A percentile compares a stretch with the other conserved stretches of the same genome.
Conservation (phyloP, 2,888 invertebrate species). For the Vanessa cardui region DNA sequence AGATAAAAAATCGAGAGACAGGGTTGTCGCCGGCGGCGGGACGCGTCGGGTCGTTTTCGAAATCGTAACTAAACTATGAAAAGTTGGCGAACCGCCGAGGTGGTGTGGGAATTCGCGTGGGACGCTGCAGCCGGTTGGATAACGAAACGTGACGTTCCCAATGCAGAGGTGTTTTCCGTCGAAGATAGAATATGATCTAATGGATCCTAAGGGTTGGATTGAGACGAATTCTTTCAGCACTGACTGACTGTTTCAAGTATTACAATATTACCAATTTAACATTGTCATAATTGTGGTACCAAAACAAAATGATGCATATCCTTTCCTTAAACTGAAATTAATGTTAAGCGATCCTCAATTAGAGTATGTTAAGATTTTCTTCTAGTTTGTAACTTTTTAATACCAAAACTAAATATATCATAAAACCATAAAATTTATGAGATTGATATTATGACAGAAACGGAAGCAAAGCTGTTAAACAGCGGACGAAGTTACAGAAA, state of each 20-base stretch:
- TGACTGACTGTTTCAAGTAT: not conserved
- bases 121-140: slow-evolving; percentile 74
- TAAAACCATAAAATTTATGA: too few relatives aligned
- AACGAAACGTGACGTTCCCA: slow-evolving; percentile 70
- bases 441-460: too few relatives aligned
- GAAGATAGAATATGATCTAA: slow-evolving; percentile 60
- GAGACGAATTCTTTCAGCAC: not conserved
- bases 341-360: too few relatives aligned
- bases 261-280: not conserved
- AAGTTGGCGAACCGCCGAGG: slow-evolving; percentile 78
- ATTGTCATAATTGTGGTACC: too few relatives aligned
- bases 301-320: too few relatives aligned
- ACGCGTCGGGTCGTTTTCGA: slow-evolving; percentile 84
- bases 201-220: slow-evolving; percentile 13
- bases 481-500: too few relatives aligned
- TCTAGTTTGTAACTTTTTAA: too few relatives aligned
- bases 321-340: too few relatives aligned
- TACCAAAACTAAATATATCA: too few relatives aligned
- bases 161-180: slow-evolving; percentile 82
- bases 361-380: too few relatives aligned
- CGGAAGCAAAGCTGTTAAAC: too few relatives aligned
- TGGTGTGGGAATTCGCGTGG: slow-evolving; percentile 77
- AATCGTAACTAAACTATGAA: slow-evolving; percentile 83
- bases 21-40: slow-evolving; percentile 79
- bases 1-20: slow-evolving; percentile 72